A percentile compares a stretch with the other conserved stretches of the same genome.
phyloP scores from a whole-genome alignment of 92 coral and sea anemone species.

The Pocillopora grandis region DNA sequence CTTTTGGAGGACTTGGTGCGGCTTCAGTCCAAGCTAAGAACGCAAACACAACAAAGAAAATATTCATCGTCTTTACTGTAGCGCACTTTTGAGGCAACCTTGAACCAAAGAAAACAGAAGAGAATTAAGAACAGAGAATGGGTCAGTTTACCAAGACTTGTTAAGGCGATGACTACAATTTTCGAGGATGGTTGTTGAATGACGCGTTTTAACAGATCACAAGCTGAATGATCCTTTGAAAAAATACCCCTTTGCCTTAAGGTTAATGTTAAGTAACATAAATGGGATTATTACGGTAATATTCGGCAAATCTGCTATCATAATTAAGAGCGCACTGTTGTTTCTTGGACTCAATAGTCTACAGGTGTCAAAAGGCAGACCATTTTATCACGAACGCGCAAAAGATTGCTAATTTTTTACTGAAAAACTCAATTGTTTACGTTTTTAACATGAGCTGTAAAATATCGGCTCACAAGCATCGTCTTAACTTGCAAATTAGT shows the following conservation, averaged over 20 bases:
- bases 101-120: background rate
- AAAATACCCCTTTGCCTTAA: slow-evolving; percentile 6
- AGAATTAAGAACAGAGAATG: background rate
- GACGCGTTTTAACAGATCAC: slow-evolving; percentile 15
- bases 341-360: background rate
- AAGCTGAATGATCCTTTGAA: slow-evolving; percentile 1
- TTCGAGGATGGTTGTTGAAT: background rate
- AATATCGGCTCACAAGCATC: background rate
- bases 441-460: background rate
- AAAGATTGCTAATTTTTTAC: background rate
- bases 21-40: background rate
- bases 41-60: background rate
- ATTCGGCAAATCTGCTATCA: slow-evolving; percentile 4
- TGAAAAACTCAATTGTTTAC: background rate
- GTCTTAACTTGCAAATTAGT: background rate
- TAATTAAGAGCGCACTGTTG: background rate
- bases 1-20: slow-evolving; percentile 4
- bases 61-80: background rate
- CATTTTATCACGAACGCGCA: background rate
- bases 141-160: slow-evolving; percentile 3
- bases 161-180: slow-evolving; percentile 8
- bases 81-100: background rate
- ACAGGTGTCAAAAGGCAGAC: background rate
- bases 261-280: background rate
- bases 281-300: background rate